Evolutionary conservation across 2,888 invertebrate species (phyloP).

Genomic region (Diplazon laetatorius): DNA sequence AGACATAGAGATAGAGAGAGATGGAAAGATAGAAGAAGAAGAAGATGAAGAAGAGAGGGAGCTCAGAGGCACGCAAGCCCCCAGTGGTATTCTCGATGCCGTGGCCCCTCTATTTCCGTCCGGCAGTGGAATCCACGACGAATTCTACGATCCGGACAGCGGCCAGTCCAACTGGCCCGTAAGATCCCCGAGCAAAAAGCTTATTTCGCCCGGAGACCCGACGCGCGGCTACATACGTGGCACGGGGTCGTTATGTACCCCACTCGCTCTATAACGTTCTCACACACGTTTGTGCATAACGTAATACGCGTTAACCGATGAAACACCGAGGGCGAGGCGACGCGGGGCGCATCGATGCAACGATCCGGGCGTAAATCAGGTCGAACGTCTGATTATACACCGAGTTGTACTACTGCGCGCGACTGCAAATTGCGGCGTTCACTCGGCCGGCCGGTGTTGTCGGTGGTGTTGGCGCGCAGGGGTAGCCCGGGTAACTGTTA

Average conservation of each 20-base stretch:
- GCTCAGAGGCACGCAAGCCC: slow-evolving; percentile 35
- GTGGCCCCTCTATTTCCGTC: slow-evolving; percentile 79
- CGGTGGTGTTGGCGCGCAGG: too few species aligned
- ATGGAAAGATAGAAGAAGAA: not conserved
- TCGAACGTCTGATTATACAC: slow-evolving; percentile 8
- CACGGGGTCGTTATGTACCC: slow-evolving; percentile 57
- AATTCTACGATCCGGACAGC: slow-evolving; percentile 78
- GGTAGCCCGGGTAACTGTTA: slow-evolving; percentile 6
- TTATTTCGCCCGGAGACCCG: too few species aligned
- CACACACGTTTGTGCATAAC: slow-evolving; percentile 31
- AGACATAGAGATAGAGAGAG: not conserved
- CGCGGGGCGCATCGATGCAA: slow-evolving; percentile 37
- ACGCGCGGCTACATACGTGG: slow-evolving; percentile 27
- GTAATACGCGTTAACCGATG: not conserved
- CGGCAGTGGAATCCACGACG: slow-evolving; percentile 78
- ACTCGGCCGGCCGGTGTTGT: slow-evolving; percentile 11
- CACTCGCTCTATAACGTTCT: not conserved
- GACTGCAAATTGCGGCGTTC: slow-evolving; percentile 11
- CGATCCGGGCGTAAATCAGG: not conserved
- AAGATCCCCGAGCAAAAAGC: not conserved
- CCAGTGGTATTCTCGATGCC: slow-evolving; percentile 76
- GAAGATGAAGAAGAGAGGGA: not conserved
- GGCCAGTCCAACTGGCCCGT: slow-evolving; percentile 44
- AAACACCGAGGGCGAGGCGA: slow-evolving; percentile 11
- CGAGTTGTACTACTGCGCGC: not conserved